phyloP scores from a whole-genome alignment of 2,888 invertebrate genomes.

The Yponomeuta malinellus region DNA sequence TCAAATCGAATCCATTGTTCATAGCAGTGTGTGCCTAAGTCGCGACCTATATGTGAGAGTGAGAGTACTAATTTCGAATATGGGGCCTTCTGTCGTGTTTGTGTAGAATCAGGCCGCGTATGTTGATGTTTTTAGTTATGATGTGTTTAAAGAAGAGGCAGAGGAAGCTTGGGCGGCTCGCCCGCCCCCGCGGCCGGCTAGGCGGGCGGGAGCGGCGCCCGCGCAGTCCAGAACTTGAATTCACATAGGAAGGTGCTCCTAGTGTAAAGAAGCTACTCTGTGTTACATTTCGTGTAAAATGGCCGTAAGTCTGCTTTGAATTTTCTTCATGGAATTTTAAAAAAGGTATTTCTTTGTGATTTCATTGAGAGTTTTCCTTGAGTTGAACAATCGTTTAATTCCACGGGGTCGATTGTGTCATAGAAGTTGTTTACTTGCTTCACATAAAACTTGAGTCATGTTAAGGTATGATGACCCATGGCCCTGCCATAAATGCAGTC shows the following conservation, averaged over 20 bases:
- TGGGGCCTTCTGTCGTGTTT: neutral
- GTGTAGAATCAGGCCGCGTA: neutral
- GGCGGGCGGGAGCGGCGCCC: conserved; percentile 52
- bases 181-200: conserved; percentile 51
- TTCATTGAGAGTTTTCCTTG: neutral
- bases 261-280: conserved; percentile 38
- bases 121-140: conserved; percentile 16
- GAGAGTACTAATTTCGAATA: no score
- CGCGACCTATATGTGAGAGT: no score
- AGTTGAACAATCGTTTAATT: neutral
- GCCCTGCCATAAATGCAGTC: neutral
- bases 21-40: no score
- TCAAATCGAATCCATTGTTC: no score
- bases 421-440: neutral
- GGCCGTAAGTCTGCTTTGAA: conserved; percentile 52
- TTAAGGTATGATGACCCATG: neutral
- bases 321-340: neutral
- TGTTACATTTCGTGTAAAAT: conserved; percentile 38
- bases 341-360: neutral
- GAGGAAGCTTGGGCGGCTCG: conserved; percentile 33
- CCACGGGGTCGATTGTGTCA: neutral
- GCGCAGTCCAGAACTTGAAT: conserved; percentile 55
- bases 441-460: neutral
- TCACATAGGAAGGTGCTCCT: conserved; percentile 51
- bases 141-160: conserved; percentile 23